Conservation (phyloP, 2,113 vertebrate species). For the Barbus barbus region DNA sequence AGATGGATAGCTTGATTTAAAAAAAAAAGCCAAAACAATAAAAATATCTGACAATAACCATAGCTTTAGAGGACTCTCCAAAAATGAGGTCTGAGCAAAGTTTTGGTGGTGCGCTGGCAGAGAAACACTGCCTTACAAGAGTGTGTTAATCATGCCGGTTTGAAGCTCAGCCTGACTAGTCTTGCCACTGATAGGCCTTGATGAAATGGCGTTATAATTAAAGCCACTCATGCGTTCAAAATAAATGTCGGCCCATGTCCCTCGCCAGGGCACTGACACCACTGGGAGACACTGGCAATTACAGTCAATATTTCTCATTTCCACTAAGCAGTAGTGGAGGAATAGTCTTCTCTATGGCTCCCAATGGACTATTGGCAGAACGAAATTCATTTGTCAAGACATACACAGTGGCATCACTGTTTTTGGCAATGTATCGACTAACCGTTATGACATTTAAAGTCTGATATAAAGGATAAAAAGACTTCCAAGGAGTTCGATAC, state of each 20-base stretch:
- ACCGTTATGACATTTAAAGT: neutral
- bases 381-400: slow-evolving; percentile 44
- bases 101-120: neutral
- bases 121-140: neutral
- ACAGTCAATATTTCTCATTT: slow-evolving; percentile 50
- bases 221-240: slow-evolving; percentile 64
- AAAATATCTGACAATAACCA: neutral
- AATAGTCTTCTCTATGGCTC: slow-evolving; percentile 57
- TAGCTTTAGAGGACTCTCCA: neutral
- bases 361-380: slow-evolving; percentile 16
- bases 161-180: slow-evolving; percentile 22
- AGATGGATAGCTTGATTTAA: neutral
- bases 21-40: too few species aligned
- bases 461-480: neutral
- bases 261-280: slow-evolving; percentile 31
- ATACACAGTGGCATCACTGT: neutral
- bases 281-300: slow-evolving; percentile 54
- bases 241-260: slow-evolving; percentile 50
- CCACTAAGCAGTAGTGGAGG: slow-evolving; percentile 48
- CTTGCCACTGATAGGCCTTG: slow-evolving; percentile 49
- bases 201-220: slow-evolving; percentile 62
- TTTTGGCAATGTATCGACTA: neutral
- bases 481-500: neutral
- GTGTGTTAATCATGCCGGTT: neutral
- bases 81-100: neutral